Base-by-base conservation (phyloP, 1,140 invertebrate species). In the Zaprionus taronus region DNA sequence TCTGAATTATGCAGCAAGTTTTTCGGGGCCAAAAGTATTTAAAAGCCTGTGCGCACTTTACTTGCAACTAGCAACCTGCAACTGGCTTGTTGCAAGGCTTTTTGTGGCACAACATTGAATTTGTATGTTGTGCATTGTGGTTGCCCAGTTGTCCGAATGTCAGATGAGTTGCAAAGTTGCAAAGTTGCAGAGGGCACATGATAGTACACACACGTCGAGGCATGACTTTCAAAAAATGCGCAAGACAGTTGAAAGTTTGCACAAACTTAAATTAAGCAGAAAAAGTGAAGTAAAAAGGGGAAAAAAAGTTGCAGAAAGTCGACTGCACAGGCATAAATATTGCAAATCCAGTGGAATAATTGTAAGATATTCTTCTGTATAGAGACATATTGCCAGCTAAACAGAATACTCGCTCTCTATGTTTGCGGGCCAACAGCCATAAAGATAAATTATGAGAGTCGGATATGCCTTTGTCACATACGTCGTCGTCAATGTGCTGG, bases 1-100 rank as follows among this genome's bases (percentile, higher is more conserved):
- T 22, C 14, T 55, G 70, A 85, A 86, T 85, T 79, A 84, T 86
- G 73, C 72, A 70, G 82, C 73, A 86, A 86, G 62, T 86, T 86
- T 80, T 44, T 57, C 5, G 26, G 17, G 44, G 11, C 67, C 56
- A 53, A 79, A 77, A 77, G 69, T 82, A 68, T 77, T 83, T 77
- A 77, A 74, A 80, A 80, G 79, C 26, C 61, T 47, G 41, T 47
- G 41, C 26, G 73, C 69, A 74, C 68, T 86, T 81, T 66, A 80
- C 17, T 60, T 76, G 57, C 63, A 53, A 20, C 64, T 47, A 38
- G 28, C 67, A 76, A 11, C 28, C 55, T 26, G 55, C 26, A 26
- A 26, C 28, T 31, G 55, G 22, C 26, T 36, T 36, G 11, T 58
- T 58, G 56, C 80, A 75, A 82, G 72, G 78, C 81, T 75, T 68